Percentiles rank a stretch among this genome's conserved stretches.
phyloP scores from a whole-genome alignment of 2,113 vertebrate species.

The Phodopus roborovskii region DNA sequence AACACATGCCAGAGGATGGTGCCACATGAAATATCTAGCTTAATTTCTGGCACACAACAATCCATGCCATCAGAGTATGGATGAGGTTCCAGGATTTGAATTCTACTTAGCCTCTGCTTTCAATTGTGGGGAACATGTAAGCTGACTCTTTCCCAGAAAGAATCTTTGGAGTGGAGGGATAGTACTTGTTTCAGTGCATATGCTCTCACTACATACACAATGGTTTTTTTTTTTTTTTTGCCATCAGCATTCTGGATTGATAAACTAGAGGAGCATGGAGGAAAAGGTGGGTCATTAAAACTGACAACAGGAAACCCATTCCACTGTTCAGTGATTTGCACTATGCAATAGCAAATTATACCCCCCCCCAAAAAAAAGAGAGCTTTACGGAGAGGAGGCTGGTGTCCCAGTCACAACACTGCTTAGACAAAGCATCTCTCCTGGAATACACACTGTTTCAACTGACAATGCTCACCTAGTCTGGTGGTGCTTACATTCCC shows the following conservation, averaged over 20 bases:
- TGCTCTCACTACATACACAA: background rate
- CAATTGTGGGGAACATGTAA: background rate
- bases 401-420: conserved; percentile 21
- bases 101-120: background rate
- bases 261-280: background rate
- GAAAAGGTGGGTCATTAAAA: conserved; percentile 35
- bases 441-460: conserved; percentile 1
- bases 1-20: background rate
- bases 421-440: conserved; percentile 22
- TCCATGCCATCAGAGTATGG: too few species aligned
- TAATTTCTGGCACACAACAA: background rate
- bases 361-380: conserved; percentile 9
- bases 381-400: conserved; percentile 51
- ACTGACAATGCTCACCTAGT: conserved; percentile 33
- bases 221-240: background rate
- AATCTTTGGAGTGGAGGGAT: background rate
- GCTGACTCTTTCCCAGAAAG: background rate
- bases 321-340: conserved; percentile 49
- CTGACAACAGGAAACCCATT: conserved; percentile 52
- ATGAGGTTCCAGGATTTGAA: background rate
- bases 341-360: conserved; percentile 60
- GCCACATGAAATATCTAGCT: background rate
- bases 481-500: conserved; percentile 19
- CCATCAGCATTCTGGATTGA: background rate
- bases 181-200: background rate